Percentiles rank a stretch among this genome's conserved stretches.
These are phyloP conservation scores for Maniola jurtina DNA, from an alignment of 1,140 invertebrate genomes.

Conservation along the genomic window DNA sequence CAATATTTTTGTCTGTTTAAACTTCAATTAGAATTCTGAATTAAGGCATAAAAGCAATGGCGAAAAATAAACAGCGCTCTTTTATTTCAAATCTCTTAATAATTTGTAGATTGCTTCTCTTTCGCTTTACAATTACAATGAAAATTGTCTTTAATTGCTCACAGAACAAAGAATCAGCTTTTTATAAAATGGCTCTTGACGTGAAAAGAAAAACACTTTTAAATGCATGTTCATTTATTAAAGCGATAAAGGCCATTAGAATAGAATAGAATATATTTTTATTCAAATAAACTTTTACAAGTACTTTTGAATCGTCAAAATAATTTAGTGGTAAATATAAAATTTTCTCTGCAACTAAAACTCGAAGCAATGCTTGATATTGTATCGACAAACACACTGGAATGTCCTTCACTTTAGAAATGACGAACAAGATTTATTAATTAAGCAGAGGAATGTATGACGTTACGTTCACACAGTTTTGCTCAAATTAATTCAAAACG, in stretches of 20 bases:
- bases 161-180: background rate
- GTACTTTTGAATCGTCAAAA: no score
- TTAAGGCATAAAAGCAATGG: constrained; percentile 18
- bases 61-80: constrained; percentile 21
- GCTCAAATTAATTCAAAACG: no score
- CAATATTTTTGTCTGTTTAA: constrained; percentile 17
- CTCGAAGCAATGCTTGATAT: no score
- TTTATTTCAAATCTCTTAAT: constrained; percentile 24
- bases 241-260: background rate
- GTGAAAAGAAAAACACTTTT: background rate
- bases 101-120: constrained; percentile 22
- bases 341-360: no score
- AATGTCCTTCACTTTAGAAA: no score
- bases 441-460: no score
- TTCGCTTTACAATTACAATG: constrained; percentile 6
- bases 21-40: constrained; percentile 11
- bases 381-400: no score
- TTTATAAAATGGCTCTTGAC: background rate
- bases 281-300: no score
- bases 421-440: no score
- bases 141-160: constrained; percentile 11
- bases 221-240: background rate
- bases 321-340: no score
- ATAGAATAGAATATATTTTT: no score
- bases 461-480: no score